phyloP scores from a whole-genome alignment of 2,113 vertebrate species.

The Uropsilus gracilis region DNA sequence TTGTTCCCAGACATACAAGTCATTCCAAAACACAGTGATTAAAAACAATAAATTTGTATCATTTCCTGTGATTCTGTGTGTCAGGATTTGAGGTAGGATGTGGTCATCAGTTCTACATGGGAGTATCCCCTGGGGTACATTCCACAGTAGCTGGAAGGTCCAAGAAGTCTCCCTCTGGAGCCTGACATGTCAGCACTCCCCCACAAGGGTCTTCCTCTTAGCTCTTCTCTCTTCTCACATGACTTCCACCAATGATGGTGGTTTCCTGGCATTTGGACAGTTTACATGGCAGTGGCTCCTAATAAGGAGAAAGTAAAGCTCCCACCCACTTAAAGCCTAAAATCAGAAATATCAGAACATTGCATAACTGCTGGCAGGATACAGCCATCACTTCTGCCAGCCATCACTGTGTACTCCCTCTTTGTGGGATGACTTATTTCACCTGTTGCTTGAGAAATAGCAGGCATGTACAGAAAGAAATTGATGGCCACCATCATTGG shows the following conservation, averaged over 20 bases:
- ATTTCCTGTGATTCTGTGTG: background rate
- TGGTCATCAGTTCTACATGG: background rate
- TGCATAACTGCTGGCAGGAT: background rate
- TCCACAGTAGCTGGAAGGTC: background rate
- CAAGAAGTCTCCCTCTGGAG: fast-evolving
- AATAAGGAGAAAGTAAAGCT: background rate
- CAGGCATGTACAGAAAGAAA: background rate
- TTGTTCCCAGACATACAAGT: background rate
- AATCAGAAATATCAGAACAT: background rate
- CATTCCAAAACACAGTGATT: background rate
- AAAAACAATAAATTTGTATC: background rate
- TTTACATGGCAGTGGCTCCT: background rate
- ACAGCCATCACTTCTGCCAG: no score
- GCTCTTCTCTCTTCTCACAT: background rate
- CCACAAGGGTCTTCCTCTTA: no score
- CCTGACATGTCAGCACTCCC: no score
- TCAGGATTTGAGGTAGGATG: background rate
- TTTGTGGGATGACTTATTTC: no score
- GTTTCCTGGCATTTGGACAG: background rate
- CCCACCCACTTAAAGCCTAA: background rate
- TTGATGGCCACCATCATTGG: background rate
- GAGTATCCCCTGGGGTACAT: background rate
- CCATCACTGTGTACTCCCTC: no score
- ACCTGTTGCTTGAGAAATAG: background rate
- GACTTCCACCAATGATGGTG: background rate